Base-by-base conservation (phyloP, 2,888 invertebrate species). In the Cosmopolites sordidus region DNA sequence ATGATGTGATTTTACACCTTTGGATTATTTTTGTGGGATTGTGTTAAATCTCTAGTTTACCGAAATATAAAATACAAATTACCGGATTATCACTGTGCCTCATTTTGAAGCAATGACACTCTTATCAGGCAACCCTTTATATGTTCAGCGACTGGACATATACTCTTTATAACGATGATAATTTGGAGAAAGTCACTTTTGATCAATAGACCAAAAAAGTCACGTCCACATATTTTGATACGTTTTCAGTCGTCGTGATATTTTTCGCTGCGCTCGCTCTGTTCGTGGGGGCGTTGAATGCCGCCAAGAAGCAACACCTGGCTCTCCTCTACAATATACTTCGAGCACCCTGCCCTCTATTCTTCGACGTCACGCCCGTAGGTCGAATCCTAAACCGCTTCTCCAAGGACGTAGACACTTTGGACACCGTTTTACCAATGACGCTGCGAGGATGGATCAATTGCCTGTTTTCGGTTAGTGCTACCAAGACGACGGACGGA, bases 301-400 rank as follows among this genome's bases (percentile, higher is more conserved):
- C 80, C 63, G 79, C 82, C 67, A 76, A 77, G 69, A 72, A 76
- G 66, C 78, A 88, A 67, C 88, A 88, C 78, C 74, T 77, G 65
- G 75, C 76, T 62, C 77, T 87, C 73, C 78, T 89, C 64, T 71
- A 69, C 62, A 80, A 83, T 69, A 80, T 86, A 68, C 74, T 89
- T 66, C 79, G 81, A 70, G 82, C 83, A 64, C 85, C 87, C 53
- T 75, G 80, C 74, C 78, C 80, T 69, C 81, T 82, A 69, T 89
- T 87, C 79, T 89, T 84, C 79, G 88, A 89, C 76, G 84, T 87
- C 64, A 89, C 88, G 66, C 89, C 89, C 58, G 78, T 84, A 60
- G 89, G 89, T 72, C 79, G 89, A 71, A 81, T 88, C 71, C 80
- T 89, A 74, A 88, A 87, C 78, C 80, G 88, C 63, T 86, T 86